Conservation (phyloP, 1,140 invertebrate genomes). For the Orchesella cincta region DNA sequence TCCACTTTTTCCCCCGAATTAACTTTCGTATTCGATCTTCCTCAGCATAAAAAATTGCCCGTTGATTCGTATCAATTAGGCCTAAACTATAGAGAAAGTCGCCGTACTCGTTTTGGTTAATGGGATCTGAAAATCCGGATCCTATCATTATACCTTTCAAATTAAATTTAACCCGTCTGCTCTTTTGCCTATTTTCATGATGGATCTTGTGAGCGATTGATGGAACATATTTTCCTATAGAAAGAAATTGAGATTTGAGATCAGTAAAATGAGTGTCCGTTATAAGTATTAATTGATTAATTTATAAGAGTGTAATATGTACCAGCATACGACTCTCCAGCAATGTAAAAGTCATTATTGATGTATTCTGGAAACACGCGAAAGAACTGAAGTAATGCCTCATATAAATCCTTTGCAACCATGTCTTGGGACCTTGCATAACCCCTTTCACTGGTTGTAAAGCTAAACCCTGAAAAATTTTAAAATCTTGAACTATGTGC, state of each 20-base stretch:
- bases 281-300: background rate
- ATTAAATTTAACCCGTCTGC: background rate
- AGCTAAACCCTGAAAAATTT: constrained; percentile 44
- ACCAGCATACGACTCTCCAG: constrained; percentile 62
- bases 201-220: constrained; percentile 58
- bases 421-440: constrained; percentile 41
- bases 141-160: constrained; percentile 25
- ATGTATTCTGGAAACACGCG: constrained; percentile 47
- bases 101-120: constrained; percentile 3
- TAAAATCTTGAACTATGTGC: background rate
- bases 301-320: background rate
- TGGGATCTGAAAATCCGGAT: background rate
- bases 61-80: constrained; percentile 56
- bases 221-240: constrained; percentile 59
- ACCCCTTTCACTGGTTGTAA: constrained; percentile 34
- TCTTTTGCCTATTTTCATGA: constrained; percentile 44
- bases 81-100: constrained; percentile 13
- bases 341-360: constrained; percentile 55
- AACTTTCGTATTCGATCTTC: constrained; percentile 52
- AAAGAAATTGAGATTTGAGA: background rate
- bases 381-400: constrained; percentile 49
- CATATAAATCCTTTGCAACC: constrained; percentile 46
- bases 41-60: constrained; percentile 55
- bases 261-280: background rate
- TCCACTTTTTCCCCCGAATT: constrained; percentile 55